These are phyloP conservation scores for Zelleria hepariella DNA, from an alignment of 2,888 invertebrate genomes.

Conservation along the genomic window DNA sequence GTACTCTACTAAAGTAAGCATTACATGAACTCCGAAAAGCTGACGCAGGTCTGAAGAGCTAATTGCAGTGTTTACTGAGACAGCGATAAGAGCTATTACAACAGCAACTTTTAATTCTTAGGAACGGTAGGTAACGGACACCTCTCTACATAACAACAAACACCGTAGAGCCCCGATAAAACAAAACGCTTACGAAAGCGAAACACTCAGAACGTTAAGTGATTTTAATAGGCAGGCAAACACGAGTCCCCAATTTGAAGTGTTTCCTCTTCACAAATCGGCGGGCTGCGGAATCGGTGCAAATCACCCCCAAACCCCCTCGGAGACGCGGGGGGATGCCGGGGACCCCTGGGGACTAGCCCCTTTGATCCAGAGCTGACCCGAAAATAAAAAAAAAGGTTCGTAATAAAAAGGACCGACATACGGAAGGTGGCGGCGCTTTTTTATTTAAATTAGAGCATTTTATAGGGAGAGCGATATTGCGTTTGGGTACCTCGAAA, in stretches of 20 bases:
- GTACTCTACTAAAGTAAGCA: too few relatives aligned
- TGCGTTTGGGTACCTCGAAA: slow-evolving; percentile 65
- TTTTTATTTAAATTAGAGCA: slow-evolving; percentile 73
- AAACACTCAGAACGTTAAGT: slow-evolving; percentile 36
- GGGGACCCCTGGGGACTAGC: slow-evolving; percentile 55
- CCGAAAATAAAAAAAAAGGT: slow-evolving; percentile 70
- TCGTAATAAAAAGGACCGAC: slow-evolving; percentile 71
- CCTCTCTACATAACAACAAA: slow-evolving; percentile 9
- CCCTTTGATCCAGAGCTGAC: slow-evolving; percentile 72
- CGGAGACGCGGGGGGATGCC: slow-evolving; percentile 28
- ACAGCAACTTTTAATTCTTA: too few relatives aligned
- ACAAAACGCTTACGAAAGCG: slow-evolving; percentile 29
- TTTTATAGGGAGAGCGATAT: slow-evolving; percentile 71
- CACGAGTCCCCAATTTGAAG: slow-evolving; percentile 56
- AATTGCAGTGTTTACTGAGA: too few relatives aligned
- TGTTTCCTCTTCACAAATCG: slow-evolving; percentile 70
- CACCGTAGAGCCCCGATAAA: slow-evolving; percentile 25
- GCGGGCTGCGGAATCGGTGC: slow-evolving; percentile 60
- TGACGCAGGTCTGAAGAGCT: too few relatives aligned
- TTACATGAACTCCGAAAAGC: too few relatives aligned
- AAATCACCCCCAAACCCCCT: slow-evolving; percentile 45
- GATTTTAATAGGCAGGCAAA: slow-evolving; percentile 67
- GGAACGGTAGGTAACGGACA: too few relatives aligned
- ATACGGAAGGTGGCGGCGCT: slow-evolving; percentile 72
- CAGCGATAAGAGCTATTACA: too few relatives aligned